A percentile compares a stretch with the other conserved stretches of the same genome.
Conservation (phyloP, 2,113 vertebrate species). For the Microcebus ravelobensis region DNA sequence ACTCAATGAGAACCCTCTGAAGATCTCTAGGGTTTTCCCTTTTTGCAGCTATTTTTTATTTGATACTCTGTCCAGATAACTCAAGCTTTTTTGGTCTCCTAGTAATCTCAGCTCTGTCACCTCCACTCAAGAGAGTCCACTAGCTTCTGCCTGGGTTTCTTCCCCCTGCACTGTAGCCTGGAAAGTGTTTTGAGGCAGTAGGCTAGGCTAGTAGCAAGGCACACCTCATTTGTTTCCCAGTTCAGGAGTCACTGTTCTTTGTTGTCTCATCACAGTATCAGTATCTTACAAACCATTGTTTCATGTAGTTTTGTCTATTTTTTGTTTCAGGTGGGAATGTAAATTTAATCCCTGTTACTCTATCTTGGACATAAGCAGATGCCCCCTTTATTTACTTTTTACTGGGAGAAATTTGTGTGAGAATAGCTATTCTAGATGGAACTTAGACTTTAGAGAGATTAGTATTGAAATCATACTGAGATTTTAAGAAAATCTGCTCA, state of each 20-base stretch:
- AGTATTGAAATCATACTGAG: neutral
- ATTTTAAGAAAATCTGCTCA: slow-evolving; percentile 9
- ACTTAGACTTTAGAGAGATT: neutral
- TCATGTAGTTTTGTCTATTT: neutral
- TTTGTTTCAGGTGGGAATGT: neutral
- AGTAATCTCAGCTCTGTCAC: neutral
- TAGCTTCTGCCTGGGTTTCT: neutral
- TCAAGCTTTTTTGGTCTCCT: neutral
- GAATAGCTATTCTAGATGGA: neutral
- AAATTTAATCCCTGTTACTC: neutral
- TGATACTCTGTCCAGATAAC: neutral
- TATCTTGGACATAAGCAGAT: neutral
- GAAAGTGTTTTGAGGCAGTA: neutral
- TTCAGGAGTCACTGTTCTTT: neutral
- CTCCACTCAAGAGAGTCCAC: neutral
- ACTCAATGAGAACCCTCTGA: neutral
- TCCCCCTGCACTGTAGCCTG: neutral
- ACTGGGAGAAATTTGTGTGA: neutral
- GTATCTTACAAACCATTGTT: neutral
- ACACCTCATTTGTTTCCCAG: neutral
- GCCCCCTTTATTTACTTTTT: slow-evolving; percentile 14
- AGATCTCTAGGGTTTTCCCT: neutral
- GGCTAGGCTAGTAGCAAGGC: neutral
- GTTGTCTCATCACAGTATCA: neutral
- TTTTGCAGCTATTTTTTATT: neutral